Evolutionary conservation across 2,888 invertebrate species (phyloP).

Genomic region (Sarcophaga subvicina): DNA sequence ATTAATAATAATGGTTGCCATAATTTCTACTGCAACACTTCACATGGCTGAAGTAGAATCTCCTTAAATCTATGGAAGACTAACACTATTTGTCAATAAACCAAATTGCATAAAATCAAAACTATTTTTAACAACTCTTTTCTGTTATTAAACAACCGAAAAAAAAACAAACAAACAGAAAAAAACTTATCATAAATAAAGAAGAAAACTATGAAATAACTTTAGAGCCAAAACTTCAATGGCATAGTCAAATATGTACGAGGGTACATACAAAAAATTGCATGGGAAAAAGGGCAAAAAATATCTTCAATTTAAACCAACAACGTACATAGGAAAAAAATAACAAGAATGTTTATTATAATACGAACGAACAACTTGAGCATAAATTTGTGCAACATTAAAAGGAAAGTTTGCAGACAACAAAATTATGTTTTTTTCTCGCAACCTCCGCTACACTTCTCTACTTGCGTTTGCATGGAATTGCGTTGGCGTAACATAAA

Average conservation of each 20-base stretch:
- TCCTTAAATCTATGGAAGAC: background rate
- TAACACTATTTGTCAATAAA: slow-evolving; percentile 42
- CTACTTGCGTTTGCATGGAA: background rate
- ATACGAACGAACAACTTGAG: slow-evolving; percentile 55
- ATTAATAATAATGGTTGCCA: too few relatives aligned
- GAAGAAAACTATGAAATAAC: slow-evolving; percentile 17
- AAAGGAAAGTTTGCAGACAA: slow-evolving; percentile 62
- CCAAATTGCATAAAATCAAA: slow-evolving; percentile 47
- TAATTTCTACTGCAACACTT: background rate
- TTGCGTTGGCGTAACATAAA: slow-evolving; percentile 32
- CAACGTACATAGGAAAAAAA: too few relatives aligned
- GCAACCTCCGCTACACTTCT: background rate
- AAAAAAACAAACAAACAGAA: background rate
- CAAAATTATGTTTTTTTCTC: slow-evolving; percentile 59
- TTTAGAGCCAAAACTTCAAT: slow-evolving; percentile 8
- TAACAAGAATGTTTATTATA: slow-evolving; percentile 44
- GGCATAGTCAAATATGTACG: background rate
- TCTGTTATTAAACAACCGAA: slow-evolving; percentile 1
- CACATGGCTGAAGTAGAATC: background rate
- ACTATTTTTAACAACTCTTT: slow-evolving; percentile 50
- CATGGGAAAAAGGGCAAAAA: background rate
- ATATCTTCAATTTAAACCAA: too few relatives aligned
- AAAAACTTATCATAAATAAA: slow-evolving; percentile 34
- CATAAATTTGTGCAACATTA: slow-evolving; percentile 65
- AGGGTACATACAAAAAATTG: too few relatives aligned